Evolutionary conservation across 2,797 vertebrate species (phyloP).

Genomic region (Perodicticus potto): DNA sequence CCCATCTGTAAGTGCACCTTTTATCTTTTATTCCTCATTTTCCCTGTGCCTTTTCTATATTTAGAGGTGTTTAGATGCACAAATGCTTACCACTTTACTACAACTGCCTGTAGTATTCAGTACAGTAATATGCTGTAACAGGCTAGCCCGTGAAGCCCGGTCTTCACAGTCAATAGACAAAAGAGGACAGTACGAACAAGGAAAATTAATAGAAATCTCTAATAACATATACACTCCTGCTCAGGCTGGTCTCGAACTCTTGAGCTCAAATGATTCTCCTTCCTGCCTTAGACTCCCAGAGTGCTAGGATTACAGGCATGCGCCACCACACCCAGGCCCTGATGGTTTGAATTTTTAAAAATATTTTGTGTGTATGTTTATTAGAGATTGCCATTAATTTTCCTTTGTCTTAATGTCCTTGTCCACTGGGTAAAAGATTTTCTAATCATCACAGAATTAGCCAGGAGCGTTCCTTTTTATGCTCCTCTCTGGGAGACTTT

Average conservation of each 20-base stretch:
- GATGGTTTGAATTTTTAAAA: background rate
- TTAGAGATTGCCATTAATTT: background rate
- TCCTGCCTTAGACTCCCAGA: no score
- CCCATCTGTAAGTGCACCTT: fast-evolving
- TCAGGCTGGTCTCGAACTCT: no score
- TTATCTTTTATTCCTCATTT: background rate
- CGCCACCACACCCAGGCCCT: no score
- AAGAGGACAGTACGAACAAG: no score
- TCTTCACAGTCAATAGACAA: no score
- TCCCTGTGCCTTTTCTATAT: background rate
- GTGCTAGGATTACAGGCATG: no score
- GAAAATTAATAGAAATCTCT: no score
- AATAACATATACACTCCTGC: no score
- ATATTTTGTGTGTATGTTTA: background rate
- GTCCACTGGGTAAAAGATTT: background rate
- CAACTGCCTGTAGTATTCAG: background rate
- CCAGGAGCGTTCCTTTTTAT: background rate
- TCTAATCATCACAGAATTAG: background rate
- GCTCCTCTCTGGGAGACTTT: background rate
- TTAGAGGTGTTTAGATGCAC: background rate
- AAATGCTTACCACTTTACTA: no score
- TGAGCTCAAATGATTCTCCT: no score
- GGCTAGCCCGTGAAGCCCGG: background rate
- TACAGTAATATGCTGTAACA: background rate
- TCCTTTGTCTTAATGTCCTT: background rate